These are phyloP conservation scores for Atta texana DNA, from an alignment of 1,140 invertebrate species.

Conservation along the genomic window DNA sequence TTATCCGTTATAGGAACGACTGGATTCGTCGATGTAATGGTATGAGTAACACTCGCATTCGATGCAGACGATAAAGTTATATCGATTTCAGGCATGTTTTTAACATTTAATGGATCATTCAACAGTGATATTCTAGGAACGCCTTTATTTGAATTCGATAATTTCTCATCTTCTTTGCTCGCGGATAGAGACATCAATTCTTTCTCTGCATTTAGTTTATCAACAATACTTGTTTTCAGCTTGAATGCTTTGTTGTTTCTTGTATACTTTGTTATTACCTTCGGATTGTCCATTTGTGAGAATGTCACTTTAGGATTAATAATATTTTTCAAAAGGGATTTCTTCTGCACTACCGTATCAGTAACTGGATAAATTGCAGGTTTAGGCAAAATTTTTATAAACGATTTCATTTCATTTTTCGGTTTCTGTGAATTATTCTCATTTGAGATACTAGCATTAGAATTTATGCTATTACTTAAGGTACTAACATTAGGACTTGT, in stretches of 20 bases:
- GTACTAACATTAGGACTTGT: background rate
- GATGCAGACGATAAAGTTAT: background rate
- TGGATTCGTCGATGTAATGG: background rate
- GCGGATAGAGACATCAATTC: conserved; percentile 56
- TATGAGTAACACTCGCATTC: background rate
- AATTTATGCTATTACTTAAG: background rate
- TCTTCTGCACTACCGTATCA: background rate
- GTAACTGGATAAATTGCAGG: background rate
- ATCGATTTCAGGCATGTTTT: conserved; percentile 25
- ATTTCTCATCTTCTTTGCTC: conserved; percentile 52
- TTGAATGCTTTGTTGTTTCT: conserved; percentile 71
- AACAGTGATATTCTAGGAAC: background rate
- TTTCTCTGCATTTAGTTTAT: conserved; percentile 76
- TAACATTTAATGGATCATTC: background rate
- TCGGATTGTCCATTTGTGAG: conserved; percentile 26
- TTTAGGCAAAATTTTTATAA: conserved; percentile 3
- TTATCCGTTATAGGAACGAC: conserved; percentile 1
- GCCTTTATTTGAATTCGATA: background rate
- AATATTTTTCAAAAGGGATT: conserved; percentile 23
- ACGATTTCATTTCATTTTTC: conserved; percentile 14
- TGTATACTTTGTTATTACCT: background rate
- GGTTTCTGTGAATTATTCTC: conserved; percentile 34
- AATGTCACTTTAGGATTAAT: conserved; percentile 20
- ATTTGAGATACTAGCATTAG: background rate
- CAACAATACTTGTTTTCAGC: conserved; percentile 75